Conservation (phyloP, 2,888 invertebrate genomes). For the Acrocera orbiculus region DNA sequence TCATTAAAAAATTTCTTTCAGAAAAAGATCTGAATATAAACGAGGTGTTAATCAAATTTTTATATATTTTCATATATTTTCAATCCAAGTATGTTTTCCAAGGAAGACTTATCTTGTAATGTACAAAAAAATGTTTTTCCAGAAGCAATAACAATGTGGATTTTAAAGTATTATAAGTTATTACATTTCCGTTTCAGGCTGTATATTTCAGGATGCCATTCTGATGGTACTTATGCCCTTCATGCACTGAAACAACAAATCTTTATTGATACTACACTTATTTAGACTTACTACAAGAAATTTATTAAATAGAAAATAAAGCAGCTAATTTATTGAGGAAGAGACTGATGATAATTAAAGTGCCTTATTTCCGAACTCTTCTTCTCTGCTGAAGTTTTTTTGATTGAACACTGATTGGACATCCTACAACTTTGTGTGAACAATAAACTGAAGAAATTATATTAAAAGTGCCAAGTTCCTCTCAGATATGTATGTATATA, state of each 20-base stretch:
- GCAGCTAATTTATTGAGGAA: constrained; percentile 62
- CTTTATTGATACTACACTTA: constrained; percentile 93
- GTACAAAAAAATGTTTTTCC: constrained; percentile 80
- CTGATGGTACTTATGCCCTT: constrained; percentile 65
- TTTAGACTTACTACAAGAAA: constrained; percentile 92
- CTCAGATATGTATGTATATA: too few species aligned
- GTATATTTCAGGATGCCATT: constrained; percentile 69
- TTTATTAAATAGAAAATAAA: constrained; percentile 99
- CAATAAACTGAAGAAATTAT: too few species aligned
- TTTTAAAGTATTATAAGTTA: not conserved
- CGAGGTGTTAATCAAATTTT: too few species aligned
- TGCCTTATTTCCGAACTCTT: constrained; percentile 94
- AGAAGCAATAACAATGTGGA: constrained; percentile 50
- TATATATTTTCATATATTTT: constrained; percentile 79
- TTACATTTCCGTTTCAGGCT: too few species aligned
- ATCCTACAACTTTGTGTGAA: constrained; percentile 39
- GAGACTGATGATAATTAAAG: constrained; percentile 87
- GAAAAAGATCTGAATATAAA: too few species aligned
- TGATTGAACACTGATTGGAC: constrained; percentile 90
- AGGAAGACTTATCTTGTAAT: constrained; percentile 69
- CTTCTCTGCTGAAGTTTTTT: constrained; percentile 91
- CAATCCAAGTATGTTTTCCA: constrained; percentile 67
- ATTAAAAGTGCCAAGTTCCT: not conserved
- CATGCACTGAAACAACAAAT: constrained; percentile 96
- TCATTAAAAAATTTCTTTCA: too few species aligned